Evolutionary conservation across 2,797 vertebrate species (phyloP).

Genomic region (Pseudochirops corinnae): DNA sequence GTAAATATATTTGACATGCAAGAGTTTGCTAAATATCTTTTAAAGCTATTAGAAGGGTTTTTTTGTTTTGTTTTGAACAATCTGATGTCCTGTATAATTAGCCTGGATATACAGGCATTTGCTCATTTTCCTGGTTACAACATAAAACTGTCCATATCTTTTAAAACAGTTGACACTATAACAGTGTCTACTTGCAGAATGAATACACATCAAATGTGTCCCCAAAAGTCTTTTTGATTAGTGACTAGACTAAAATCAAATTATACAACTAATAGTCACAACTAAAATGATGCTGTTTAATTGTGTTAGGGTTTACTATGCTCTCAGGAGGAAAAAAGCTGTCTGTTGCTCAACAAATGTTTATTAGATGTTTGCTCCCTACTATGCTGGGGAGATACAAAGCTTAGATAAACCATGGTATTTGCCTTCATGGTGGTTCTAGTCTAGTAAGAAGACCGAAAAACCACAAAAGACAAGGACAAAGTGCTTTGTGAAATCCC

Average conservation of each 20-base stretch:
- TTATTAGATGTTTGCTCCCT: not conserved
- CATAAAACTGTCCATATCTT: slow-evolving; percentile 3
- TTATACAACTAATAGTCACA: not conserved
- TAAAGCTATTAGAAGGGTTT: not conserved
- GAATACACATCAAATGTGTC: not conserved
- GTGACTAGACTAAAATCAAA: slow-evolving; percentile 23
- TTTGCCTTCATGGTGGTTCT: not conserved
- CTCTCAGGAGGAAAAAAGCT: not conserved
- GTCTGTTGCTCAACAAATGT: not conserved
- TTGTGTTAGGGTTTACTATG: not conserved
- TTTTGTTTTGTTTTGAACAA: not conserved
- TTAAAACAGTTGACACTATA: slow-evolving; percentile 41
- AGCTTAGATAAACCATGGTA: not conserved
- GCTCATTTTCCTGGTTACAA: not conserved
- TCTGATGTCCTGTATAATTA: slow-evolving; percentile 9
- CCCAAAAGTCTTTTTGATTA: not conserved
- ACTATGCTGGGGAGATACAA: not conserved
- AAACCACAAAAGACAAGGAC: not conserved
- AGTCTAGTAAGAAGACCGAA: not conserved
- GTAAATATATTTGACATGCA: not conserved
- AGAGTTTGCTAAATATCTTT: slow-evolving; percentile 1
- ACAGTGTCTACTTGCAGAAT: not conserved
- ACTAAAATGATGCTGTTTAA: not conserved
- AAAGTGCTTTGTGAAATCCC: not conserved
- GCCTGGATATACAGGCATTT: not conserved